phyloP scores from a whole-genome alignment of 2,888 invertebrate species.

The Lomographa bimaculata region DNA sequence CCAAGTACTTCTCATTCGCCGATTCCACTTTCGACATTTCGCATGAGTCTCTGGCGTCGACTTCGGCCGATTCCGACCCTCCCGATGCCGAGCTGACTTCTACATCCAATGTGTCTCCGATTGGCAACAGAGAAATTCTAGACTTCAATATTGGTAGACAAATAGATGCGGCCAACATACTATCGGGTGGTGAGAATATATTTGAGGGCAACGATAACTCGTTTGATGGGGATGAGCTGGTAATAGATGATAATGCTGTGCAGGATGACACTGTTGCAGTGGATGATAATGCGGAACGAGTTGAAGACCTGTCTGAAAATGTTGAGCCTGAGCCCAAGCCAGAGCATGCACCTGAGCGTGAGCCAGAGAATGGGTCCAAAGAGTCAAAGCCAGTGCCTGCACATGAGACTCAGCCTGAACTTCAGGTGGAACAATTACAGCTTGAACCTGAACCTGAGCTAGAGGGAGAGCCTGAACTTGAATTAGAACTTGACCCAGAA shows the following conservation, averaged over 20 bases:
- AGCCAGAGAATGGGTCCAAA: too few species aligned
- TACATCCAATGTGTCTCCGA: constrained; percentile 66
- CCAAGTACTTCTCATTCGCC: constrained; percentile 74
- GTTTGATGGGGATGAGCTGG: constrained; percentile 74
- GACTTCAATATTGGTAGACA: constrained; percentile 74
- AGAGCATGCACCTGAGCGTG: background rate
- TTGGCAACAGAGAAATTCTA: constrained; percentile 62
- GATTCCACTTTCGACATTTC: constrained; percentile 67
- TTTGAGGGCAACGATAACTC: constrained; percentile 81
- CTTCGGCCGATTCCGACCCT: constrained; percentile 47
- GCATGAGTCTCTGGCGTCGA: constrained; percentile 52
- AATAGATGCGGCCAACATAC: constrained; percentile 75
- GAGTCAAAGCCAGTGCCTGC: too few species aligned
- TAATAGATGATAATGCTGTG: constrained; percentile 73
- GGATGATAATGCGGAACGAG: constrained; percentile 44
- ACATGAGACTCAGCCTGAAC: background rate
- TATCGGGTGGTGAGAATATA: constrained; percentile 76
- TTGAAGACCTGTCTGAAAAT: constrained; percentile 33
- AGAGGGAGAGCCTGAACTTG: too few species aligned
- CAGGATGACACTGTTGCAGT: constrained; percentile 46
- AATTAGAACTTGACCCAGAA: too few species aligned
- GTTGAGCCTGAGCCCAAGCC: background rate
- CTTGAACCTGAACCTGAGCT: background rate
- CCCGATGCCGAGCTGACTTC: constrained; percentile 54
- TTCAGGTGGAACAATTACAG: background rate